A percentile compares a stretch with the other conserved stretches of the same genome.
phyloP scores from a whole-genome alignment of 2,113 vertebrate genomes.

The Chiloscyllium plagiosum region DNA sequence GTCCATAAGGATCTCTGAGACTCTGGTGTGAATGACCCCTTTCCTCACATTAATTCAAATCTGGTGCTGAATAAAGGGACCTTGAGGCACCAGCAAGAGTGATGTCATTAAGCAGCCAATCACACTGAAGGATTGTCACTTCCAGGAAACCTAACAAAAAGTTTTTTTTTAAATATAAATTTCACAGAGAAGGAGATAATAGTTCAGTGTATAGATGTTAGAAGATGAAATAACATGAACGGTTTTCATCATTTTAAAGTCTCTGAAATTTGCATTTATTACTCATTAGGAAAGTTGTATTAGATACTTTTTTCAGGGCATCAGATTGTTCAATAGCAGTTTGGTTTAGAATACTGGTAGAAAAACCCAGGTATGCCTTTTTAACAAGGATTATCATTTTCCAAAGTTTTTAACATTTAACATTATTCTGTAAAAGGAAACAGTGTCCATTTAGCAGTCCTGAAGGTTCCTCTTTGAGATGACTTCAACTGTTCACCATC shows the following conservation, averaged over 20 bases:
- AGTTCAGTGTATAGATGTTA: neutral
- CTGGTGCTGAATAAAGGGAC: neutral
- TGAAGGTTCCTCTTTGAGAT: too few species aligned
- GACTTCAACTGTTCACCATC: too few species aligned
- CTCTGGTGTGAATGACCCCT: neutral
- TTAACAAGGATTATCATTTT: too few species aligned
- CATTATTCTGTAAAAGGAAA: too few species aligned
- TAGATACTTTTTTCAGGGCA: neutral
- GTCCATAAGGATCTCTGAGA: neutral
- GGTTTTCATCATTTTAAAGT: neutral
- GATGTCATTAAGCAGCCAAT: neutral
- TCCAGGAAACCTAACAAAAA: neutral
- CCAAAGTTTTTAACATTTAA: too few species aligned
- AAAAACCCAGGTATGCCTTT: too few species aligned
- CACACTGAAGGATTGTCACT: neutral
- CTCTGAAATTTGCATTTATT: neutral
- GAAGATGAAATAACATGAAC: neutral
- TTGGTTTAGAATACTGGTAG: too few species aligned
- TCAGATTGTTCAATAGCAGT: neutral
- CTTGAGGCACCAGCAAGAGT: neutral
- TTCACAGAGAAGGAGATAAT: neutral
- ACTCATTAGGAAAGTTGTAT: neutral
- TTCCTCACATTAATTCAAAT: neutral
- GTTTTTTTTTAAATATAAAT: neutral
- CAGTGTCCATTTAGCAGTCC: too few species aligned